phyloP scores from a whole-genome alignment of 2,888 invertebrate genomes.

The Nysson spinosus region DNA sequence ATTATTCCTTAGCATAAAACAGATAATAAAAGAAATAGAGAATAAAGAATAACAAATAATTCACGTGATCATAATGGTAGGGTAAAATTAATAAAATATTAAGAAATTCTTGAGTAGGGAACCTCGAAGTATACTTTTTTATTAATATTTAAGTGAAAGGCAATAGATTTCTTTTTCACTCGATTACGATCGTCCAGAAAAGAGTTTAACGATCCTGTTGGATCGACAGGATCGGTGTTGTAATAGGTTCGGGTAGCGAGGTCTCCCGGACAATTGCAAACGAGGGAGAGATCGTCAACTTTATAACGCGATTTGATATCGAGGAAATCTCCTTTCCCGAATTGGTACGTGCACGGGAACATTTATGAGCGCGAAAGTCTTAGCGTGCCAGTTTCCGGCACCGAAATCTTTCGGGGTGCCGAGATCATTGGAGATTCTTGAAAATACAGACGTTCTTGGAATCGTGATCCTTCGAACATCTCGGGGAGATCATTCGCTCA shows the following conservation, averaged over 20 bases:
- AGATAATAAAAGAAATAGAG: too few relatives aligned
- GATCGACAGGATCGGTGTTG: not conserved
- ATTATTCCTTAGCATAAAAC: too few relatives aligned
- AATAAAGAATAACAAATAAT: too few relatives aligned
- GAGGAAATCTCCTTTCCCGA: constrained; percentile 45
- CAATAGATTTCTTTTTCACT: too few relatives aligned
- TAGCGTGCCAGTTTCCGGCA: not conserved
- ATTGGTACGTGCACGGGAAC: constrained; percentile 47
- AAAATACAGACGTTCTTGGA: constrained; percentile 8
- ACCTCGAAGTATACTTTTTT: too few relatives aligned
- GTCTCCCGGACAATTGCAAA: constrained; percentile 35
- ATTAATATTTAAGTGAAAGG: too few relatives aligned
- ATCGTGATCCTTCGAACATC: not conserved
- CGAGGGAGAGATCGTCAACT: constrained; percentile 34
- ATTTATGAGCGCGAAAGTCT: not conserved
- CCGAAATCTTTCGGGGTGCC: too few relatives aligned
- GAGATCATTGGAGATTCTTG: constrained; percentile 2
- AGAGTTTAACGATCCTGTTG: constrained; percentile 2
- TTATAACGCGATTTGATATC: constrained; percentile 57
- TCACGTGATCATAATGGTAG: too few relatives aligned
- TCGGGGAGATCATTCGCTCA: not conserved
- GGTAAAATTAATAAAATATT: too few relatives aligned
- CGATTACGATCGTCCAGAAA: too few relatives aligned
- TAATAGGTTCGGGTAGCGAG: too few relatives aligned
- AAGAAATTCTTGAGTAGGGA: too few relatives aligned